phyloP scores from a whole-genome alignment of 2,888 invertebrate species.

The Nymphalis polychloros region DNA sequence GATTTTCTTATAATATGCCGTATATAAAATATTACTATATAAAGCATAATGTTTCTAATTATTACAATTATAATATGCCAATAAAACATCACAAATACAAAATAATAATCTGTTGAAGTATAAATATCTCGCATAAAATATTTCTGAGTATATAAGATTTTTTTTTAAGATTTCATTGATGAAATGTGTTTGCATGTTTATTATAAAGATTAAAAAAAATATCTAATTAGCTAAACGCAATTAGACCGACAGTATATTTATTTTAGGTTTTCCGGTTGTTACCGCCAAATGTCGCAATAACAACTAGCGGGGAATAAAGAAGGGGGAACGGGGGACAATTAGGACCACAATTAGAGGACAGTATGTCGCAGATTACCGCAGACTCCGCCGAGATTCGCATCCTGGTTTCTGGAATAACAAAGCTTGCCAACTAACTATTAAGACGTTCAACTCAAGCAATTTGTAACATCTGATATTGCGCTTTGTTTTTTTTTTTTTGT shows the following conservation, averaged over 20 bases:
- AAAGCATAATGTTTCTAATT: no score
- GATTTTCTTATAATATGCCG: background rate
- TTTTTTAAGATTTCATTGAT: background rate
- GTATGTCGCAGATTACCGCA: slow-evolving; percentile 78
- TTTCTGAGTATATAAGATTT: no score
- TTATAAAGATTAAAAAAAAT: background rate
- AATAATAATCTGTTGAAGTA: no score
- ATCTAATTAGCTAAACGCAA: slow-evolving; percentile 23
- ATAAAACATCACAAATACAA: no score
- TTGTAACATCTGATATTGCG: slow-evolving; percentile 25
- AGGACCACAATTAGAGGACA: slow-evolving; percentile 81
- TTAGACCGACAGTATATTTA: slow-evolving; percentile 34
- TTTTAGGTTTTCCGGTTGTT: slow-evolving; percentile 39
- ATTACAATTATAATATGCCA: no score
- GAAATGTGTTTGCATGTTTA: slow-evolving; percentile 5
- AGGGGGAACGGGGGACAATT: slow-evolving; percentile 67
- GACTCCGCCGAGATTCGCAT: slow-evolving; percentile 67
- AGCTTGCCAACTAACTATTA: slow-evolving; percentile 77
- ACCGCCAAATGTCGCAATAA: slow-evolving; percentile 44
- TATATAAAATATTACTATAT: background rate
- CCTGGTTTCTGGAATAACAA: slow-evolving; percentile 67
- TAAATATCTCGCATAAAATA: no score
- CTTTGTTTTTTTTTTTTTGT: slow-evolving; percentile 6
- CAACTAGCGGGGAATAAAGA: slow-evolving; percentile 41
- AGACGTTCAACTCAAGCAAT: slow-evolving; percentile 57